Conservation (phyloP, 2,888 invertebrate genomes). For the Linnaemya vulpina region DNA sequence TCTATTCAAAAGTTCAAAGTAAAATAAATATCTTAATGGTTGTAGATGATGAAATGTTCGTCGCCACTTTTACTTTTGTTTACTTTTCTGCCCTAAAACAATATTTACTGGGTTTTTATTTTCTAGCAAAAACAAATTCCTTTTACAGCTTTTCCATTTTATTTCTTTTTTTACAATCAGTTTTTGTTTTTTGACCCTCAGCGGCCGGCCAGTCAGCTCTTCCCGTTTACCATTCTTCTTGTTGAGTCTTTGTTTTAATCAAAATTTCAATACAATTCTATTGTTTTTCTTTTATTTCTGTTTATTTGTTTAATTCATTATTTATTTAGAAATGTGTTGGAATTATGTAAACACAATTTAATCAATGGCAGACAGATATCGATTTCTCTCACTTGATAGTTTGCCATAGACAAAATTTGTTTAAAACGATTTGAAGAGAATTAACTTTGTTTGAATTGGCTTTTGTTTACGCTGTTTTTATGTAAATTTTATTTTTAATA, state of each 20-base stretch:
- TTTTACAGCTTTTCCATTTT: background rate
- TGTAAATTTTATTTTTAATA: conserved; percentile 65
- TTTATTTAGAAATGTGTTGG: conserved; percentile 69
- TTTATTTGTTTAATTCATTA: conserved; percentile 37
- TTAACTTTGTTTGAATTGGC: conserved; percentile 19
- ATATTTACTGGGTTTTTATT: background rate
- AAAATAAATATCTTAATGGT: background rate
- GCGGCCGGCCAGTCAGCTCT: background rate
- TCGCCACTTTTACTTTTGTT: background rate
- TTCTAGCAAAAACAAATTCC: background rate
- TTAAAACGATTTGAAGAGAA: conserved; percentile 12
- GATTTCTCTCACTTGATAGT: background rate
- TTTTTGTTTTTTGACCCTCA: background rate
- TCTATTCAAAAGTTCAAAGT: background rate
- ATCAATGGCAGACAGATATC: conserved; percentile 53
- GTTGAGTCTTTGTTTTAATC: conserved; percentile 28
- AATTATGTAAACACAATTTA: conserved; percentile 63
- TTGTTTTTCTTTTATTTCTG: background rate
- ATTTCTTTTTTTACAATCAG: background rate
- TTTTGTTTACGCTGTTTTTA: conserved; percentile 30
- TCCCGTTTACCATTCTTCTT: background rate
- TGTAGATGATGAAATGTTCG: background rate
- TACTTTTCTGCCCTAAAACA: background rate
- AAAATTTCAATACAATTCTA: conserved; percentile 14
- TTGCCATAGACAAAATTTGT: background rate